A percentile compares a stretch with the other conserved stretches of the same genome.
These are phyloP conservation scores for Nipponacmea schrenckii DNA, from an alignment of 2,888 invertebrate genomes.

Conservation along the genomic window DNA sequence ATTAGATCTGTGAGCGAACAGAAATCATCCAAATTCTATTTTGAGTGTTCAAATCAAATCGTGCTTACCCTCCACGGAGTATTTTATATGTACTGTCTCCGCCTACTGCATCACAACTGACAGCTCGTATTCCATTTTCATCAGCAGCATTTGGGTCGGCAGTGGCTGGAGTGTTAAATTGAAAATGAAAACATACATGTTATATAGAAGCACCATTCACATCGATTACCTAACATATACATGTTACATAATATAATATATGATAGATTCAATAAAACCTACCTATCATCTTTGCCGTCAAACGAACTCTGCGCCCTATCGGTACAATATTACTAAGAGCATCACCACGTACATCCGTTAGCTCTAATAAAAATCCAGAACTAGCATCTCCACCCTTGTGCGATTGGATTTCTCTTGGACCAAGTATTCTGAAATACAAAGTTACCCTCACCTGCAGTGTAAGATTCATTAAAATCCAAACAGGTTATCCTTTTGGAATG, in stretches of 20 bases:
- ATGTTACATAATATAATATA: neutral
- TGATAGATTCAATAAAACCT: neutral
- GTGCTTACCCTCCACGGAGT: slow-evolving; percentile 9
- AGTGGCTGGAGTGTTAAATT: neutral
- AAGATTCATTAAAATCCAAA: too few relatives aligned
- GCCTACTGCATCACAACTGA: slow-evolving; percentile 10
- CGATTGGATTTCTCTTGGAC: neutral
- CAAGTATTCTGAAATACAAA: neutral
- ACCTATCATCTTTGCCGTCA: neutral
- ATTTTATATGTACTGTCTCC: neutral
- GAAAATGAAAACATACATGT: neutral
- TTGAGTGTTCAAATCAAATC: too few relatives aligned
- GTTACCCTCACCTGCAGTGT: too few relatives aligned
- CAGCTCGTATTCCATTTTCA: slow-evolving; percentile 8
- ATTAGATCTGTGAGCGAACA: too few relatives aligned
- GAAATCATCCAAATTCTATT: too few relatives aligned
- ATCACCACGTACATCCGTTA: neutral
- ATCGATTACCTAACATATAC: neutral
- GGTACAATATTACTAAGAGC: neutral
- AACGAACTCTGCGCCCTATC: neutral
- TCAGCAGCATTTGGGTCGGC: neutral
- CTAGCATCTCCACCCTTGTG: neutral
- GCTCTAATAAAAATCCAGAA: neutral
- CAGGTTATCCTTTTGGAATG: too few relatives aligned
- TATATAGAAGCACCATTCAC: neutral